These are phyloP conservation scores for Pygoscelis adeliae DNA, from an alignment of 2,113 vertebrate species.

Conservation along the genomic window DNA sequence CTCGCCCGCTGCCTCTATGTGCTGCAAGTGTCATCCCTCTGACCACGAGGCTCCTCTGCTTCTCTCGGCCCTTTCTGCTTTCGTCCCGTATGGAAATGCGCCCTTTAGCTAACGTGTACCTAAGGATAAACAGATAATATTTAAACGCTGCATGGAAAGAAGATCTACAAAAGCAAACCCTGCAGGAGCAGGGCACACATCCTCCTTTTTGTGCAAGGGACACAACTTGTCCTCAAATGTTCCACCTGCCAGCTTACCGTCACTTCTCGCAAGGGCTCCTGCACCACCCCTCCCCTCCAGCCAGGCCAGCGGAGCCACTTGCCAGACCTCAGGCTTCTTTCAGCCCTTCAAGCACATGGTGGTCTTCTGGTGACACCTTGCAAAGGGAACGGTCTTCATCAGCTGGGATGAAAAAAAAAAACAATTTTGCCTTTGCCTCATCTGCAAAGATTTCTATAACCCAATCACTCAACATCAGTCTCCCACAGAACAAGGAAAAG, in stretches of 20 bases:
- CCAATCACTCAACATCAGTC: neutral
- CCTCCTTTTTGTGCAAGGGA: neutral
- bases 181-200: neutral
- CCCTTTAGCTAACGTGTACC: neutral
- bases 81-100: rapidly evolving
- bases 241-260: rapidly evolving
- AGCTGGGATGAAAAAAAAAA: neutral
- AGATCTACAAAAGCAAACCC: neutral
- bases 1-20: rapidly evolving
- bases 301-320: neutral
- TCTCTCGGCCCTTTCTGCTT: neutral
- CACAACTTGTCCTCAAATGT: neutral
- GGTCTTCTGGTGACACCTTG: neutral
- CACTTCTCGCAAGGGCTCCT: neutral
- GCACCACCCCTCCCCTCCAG: neutral
- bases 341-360: neutral
- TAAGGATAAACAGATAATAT: neutral
- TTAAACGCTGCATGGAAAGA: neutral
- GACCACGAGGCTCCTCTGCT: rapidly evolving
- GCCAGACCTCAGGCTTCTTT: neutral
- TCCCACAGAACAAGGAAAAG: neutral
- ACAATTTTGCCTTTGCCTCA: neutral
- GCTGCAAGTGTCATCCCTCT: neutral
- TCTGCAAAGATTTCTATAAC: neutral
- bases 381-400: neutral